These are phyloP conservation scores for Forficula auricularia DNA, from an alignment of 1,140 invertebrate genomes.

Conservation along the genomic window DNA sequence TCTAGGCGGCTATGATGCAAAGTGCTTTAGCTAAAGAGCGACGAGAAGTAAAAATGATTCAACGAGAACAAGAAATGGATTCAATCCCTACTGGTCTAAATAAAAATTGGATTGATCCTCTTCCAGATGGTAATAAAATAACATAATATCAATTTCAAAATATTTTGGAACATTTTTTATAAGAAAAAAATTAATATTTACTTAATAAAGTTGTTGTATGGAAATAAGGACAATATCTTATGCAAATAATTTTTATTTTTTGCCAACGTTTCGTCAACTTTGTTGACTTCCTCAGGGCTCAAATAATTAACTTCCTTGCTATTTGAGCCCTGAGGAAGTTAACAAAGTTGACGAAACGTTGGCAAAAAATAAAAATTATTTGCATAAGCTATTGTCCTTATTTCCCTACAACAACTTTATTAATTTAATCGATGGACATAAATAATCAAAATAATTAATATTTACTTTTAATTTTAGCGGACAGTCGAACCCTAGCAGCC, in stretches of 20 bases:
- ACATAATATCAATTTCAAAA: no score
- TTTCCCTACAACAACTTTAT: no score
- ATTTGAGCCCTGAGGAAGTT: no score
- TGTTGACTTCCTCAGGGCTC: no score
- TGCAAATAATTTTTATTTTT: no score
- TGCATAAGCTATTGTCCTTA: background rate
- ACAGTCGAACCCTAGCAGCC: slow-evolving; percentile 46
- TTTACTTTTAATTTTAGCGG: slow-evolving; percentile 26
- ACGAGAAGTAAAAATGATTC: slow-evolving; percentile 80
- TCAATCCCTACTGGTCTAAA: slow-evolving; percentile 63
- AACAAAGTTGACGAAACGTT: no score
- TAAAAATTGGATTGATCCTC: slow-evolving; percentile 90
- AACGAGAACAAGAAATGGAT: slow-evolving; percentile 80
- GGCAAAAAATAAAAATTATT: no score
- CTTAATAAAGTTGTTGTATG: background rate
- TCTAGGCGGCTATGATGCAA: slow-evolving; percentile 95
- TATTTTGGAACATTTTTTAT: no score
- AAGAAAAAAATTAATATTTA: slow-evolving; percentile 1
- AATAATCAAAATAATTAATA: no score
- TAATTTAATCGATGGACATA: no score
- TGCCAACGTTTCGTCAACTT: no score
- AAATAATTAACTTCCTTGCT: no score
- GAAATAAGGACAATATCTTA: background rate
- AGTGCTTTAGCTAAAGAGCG: slow-evolving; percentile 92
- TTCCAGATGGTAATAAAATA: slow-evolving; percentile 50